Conservation (phyloP, 2,797 vertebrate genomes). For the Molothrus aeneus region DNA sequence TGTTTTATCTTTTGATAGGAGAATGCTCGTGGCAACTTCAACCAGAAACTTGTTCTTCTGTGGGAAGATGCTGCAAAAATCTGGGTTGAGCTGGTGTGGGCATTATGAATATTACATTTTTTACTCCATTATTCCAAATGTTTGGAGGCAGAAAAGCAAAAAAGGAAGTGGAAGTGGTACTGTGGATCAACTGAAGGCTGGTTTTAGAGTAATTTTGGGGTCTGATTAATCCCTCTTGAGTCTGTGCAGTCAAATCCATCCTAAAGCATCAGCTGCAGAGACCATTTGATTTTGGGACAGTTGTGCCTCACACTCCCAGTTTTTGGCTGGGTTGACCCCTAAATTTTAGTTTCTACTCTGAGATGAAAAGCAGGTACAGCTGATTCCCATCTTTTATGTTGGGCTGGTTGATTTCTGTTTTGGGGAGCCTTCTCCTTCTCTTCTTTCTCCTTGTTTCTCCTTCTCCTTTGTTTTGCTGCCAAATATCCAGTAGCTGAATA, state of each 20-base stretch:
- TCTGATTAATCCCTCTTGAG: not conserved
- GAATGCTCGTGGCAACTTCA: not conserved
- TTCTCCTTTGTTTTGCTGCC: not conserved
- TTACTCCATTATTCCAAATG: not conserved
- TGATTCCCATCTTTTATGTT: not conserved
- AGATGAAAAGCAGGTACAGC: not conserved
- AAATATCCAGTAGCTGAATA: not conserved
- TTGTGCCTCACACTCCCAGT: not conserved
- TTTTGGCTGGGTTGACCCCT: not conserved
- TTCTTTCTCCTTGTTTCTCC: too few species aligned
- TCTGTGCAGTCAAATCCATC: not conserved
- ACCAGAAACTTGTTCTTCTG: not conserved
- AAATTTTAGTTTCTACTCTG: not conserved
- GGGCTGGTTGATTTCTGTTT: not conserved
- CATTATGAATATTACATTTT: not conserved
- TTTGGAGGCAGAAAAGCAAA: not conserved
- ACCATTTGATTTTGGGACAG: not conserved
- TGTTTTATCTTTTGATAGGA: not conserved
- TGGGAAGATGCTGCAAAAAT: not conserved
- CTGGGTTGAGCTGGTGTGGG: not conserved
- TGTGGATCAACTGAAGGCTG: not conserved
- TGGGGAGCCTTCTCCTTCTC: not conserved
- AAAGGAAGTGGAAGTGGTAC: conserved; percentile 3
- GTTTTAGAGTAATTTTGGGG: not conserved
- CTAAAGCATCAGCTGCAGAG: not conserved